phyloP scores from a whole-genome alignment of 1,140 invertebrate species.

The Rhagoletis zephyria region DNA sequence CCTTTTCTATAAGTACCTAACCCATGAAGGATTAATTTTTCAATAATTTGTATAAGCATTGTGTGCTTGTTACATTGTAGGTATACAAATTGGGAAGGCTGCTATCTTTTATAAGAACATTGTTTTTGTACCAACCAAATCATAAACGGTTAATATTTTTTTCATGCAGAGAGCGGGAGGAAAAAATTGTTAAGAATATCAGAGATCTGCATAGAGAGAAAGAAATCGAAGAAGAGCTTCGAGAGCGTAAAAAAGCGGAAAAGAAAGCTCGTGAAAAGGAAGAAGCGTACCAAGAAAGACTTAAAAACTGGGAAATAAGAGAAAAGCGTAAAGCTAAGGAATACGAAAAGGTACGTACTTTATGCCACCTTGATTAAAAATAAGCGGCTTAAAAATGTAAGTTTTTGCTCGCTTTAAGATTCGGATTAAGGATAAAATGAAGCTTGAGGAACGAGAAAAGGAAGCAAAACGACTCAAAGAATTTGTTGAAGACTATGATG shows the following conservation, averaged over 20 bases:
- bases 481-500: slow-evolving; percentile 98
- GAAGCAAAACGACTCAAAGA: slow-evolving; percentile 96
- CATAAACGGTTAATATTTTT: slow-evolving; percentile 33
- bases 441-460: slow-evolving; percentile 87
- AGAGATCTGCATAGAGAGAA: slow-evolving; percentile 82
- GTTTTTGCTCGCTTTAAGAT: slow-evolving; percentile 68
- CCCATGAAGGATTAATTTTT: too few relatives aligned
- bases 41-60: too few relatives aligned
- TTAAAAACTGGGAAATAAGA: slow-evolving; percentile 91
- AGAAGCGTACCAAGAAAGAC: slow-evolving; percentile 90
- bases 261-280: slow-evolving; percentile 94
- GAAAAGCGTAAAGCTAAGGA: slow-evolving; percentile 95
- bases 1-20: too few relatives aligned
- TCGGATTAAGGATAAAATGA: slow-evolving; percentile 85
- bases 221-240: slow-evolving; percentile 91
- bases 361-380: background rate
- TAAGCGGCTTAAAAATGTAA: background rate
- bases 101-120: too few relatives aligned
- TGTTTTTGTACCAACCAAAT: too few relatives aligned
- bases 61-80: too few relatives aligned
- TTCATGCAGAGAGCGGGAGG: slow-evolving; percentile 73
- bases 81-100: too few relatives aligned
- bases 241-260: slow-evolving; percentile 91
- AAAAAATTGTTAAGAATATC: slow-evolving; percentile 75
- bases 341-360: slow-evolving; percentile 80